phyloP scores from a whole-genome alignment of 2,888 invertebrate genomes.

The Ophion costatus region DNA sequence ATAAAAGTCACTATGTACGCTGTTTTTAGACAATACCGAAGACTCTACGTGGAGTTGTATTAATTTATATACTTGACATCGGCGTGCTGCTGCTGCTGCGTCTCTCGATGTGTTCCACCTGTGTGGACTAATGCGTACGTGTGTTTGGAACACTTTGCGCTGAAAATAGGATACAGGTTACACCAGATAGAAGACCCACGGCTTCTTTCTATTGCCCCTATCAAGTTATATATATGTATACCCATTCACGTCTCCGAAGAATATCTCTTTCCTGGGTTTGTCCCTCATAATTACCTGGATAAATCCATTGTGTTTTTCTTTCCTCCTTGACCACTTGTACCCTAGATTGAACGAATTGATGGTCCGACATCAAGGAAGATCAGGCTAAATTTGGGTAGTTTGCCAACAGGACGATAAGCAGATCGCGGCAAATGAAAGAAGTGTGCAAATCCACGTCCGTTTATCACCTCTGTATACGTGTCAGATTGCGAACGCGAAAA shows the following conservation, averaged over 20 bases:
- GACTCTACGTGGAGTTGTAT: slow-evolving; percentile 14
- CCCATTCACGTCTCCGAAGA: slow-evolving; percentile 21
- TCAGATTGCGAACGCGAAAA: too few species aligned
- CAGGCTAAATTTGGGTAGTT: background rate
- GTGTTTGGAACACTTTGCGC: background rate
- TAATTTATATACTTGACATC: background rate
- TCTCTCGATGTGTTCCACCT: too few species aligned
- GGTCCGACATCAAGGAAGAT: background rate
- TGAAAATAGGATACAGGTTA: slow-evolving; percentile 24
- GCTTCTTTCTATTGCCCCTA: slow-evolving; percentile 17
- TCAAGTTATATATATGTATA: slow-evolving; percentile 32
- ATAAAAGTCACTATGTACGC: slow-evolving; percentile 62
- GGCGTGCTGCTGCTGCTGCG: too few species aligned
- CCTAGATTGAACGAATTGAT: background rate
- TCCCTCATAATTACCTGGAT: slow-evolving; percentile 69
- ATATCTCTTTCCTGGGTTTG: slow-evolving; percentile 6
- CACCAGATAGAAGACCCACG: slow-evolving; percentile 22
- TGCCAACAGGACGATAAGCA: slow-evolving; percentile 29
- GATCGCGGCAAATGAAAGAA: background rate
- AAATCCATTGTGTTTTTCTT: slow-evolving; percentile 69
- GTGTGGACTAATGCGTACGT: background rate
- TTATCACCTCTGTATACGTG: too few species aligned
- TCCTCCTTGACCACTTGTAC: slow-evolving; percentile 36
- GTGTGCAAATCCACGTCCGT: background rate
- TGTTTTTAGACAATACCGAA: slow-evolving; percentile 55